A percentile compares a stretch with the other conserved stretches of the same genome.
Evolutionary conservation across 2,113 vertebrate genomes (phyloP).

Genomic region (Psettodes erumei): DNA sequence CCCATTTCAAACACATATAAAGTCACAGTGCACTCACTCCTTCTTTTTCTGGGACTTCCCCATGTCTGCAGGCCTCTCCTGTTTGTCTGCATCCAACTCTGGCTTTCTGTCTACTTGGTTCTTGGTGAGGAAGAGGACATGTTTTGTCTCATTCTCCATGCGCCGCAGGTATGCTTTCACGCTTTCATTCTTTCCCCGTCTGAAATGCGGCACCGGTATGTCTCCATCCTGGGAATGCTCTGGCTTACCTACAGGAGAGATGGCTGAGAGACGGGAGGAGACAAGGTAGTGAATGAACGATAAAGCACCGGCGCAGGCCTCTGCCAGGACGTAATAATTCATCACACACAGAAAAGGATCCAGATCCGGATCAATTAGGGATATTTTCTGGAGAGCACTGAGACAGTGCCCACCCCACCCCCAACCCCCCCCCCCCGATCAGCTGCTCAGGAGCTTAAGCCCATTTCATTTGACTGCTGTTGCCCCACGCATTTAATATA

Average conservation of each 20-base stretch:
- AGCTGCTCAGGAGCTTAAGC: no score
- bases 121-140: slow-evolving; percentile 87
- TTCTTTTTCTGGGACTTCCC: slow-evolving; percentile 88
- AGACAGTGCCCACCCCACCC: no score
- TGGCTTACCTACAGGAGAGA: slow-evolving; percentile 23
- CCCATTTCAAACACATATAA: not conserved
- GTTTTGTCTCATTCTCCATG: slow-evolving; percentile 88
- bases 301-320: no score
- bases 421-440: no score
- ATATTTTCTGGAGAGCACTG: no score
- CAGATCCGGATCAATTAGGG: no score
- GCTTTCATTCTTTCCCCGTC: slow-evolving; percentile 80
- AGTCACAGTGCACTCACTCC: slow-evolving; percentile 82
- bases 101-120: slow-evolving; percentile 87
- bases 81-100: slow-evolving; percentile 77
- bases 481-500: no score
- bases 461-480: no score
- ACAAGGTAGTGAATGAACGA: no score
- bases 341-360: no score
- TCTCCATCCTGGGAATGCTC: slow-evolving; percentile 52
- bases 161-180: slow-evolving; percentile 82
- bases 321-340: no score
- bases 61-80: slow-evolving; percentile 58
- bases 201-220: slow-evolving; percentile 86
- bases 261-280: slow-evolving; percentile 46